A percentile compares a stretch with the other conserved stretches of the same genome.
Conservation (phyloP, 2,797 vertebrate genomes). For the Chanos chanos region DNA sequence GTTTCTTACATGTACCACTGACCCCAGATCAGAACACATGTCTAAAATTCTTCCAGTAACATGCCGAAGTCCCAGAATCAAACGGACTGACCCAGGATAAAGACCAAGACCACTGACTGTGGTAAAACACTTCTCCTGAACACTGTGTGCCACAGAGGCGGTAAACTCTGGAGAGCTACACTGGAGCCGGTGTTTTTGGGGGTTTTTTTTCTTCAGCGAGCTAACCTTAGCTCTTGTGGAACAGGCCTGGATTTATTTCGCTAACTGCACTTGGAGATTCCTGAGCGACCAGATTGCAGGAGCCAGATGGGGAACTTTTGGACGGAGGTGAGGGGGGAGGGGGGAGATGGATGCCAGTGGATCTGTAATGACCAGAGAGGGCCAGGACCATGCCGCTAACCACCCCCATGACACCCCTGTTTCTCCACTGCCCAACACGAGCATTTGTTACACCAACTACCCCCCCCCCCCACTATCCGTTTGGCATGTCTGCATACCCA, state of each 20-base stretch:
- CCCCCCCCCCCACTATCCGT: conserved; percentile 7
- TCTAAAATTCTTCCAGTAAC: too few relatives aligned
- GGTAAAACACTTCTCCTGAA: too few relatives aligned
- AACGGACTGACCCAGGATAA: too few relatives aligned
- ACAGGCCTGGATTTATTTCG: conserved; percentile 16
- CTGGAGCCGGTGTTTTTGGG: neutral
- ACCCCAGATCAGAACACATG: too few relatives aligned
- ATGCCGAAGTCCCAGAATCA: too few relatives aligned
- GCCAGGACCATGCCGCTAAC: conserved; percentile 4
- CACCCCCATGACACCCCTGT: neutral
- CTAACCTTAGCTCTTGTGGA: neutral
- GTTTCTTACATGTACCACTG: too few relatives aligned
- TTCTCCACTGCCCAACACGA: neutral
- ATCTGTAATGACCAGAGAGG: conserved; percentile 22
- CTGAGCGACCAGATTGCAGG: conserved; percentile 13
- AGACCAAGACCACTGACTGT: too few relatives aligned
- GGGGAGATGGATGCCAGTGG: conserved; percentile 1
- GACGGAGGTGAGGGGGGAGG: neutral
- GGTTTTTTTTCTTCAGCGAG: neutral
- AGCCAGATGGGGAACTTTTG: conserved; percentile 27
- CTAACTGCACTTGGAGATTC: conserved; percentile 31
- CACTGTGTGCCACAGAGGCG: too few relatives aligned
- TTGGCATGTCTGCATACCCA: neutral
- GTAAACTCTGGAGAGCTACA: neutral
- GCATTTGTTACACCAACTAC: neutral